Base-by-base conservation (phyloP, 2,797 vertebrate genomes). In the Pseudomugil tenellus region DNA sequence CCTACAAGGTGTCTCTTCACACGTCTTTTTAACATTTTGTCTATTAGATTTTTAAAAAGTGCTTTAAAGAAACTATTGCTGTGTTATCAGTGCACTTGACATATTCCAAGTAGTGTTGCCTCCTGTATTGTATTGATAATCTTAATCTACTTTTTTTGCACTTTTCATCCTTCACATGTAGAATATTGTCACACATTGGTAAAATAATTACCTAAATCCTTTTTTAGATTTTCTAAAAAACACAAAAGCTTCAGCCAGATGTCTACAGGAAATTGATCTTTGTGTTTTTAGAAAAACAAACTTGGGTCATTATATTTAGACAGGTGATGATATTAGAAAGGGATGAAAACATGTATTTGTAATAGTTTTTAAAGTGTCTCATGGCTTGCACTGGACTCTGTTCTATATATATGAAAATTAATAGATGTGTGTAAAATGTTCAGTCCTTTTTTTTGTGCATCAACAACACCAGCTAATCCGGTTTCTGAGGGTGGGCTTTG, bases 1-100 rank as follows among this genome's bases (percentile, higher is more conserved):
- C 74, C 9, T 89, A 91, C 62, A 88, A 74, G 92, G 94, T 95
- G 67, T 28, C 39, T 62, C 16, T 29, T 75, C 25, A 13, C 41
- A 19, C 41, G 5, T 48, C 26, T 7, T 7, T 11, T 49, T 6
- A 35, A 21, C 54, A 23, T 26, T 48, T n/a, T 2, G 56, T 34
- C 19, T 19, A 34, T 26, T 25, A 43, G 12, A 32, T 32, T 28
- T 21, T 11, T 4, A n/a, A 25, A 21, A 55, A 32, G 17, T 6
- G 16, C 6, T 29, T 54, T 54, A 58, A 41, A 28, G 1, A 41
- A 41, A 43, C 28, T 31, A 16, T 17, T 53, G 26, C 3, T 28
- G 6, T 26, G 1, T 53, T 28, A 8, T 53, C 26, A 26, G 51
- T 19, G 7, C 16, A 53, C 51, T 28, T 25, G 3, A 13, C 16